Percentiles rank a stretch among this genome's conserved stretches.
These are phyloP conservation scores for Polypterus bichir DNA, from an alignment of 2,113 vertebrate genomes.

Conservation along the genomic window DNA sequence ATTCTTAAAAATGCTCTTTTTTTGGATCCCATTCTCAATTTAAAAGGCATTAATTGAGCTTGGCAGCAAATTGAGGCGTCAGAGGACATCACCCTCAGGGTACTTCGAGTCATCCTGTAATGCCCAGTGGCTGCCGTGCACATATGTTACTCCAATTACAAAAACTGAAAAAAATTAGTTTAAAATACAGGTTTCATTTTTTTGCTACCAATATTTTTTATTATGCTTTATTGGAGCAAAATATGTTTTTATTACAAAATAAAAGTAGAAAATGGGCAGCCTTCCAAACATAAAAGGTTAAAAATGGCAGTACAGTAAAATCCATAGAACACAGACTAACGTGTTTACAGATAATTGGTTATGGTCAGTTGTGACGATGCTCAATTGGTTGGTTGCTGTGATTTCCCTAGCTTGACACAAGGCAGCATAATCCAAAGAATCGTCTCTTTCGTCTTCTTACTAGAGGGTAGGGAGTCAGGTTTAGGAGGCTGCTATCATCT, in stretches of 20 bases:
- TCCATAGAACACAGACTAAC: conserved; percentile 50
- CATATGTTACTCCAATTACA: conserved; percentile 27
- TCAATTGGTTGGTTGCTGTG: conserved; percentile 1
- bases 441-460: conserved; percentile 88
- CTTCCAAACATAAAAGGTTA: conserved; percentile 58
- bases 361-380: conserved; percentile 14
- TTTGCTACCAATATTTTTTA: background rate
- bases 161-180: conserved; percentile 26
- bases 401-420: conserved; percentile 77
- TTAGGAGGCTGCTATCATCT: conserved; percentile 97
- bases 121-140: conserved; percentile 22
- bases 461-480: conserved; percentile 88
- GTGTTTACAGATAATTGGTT: conserved; percentile 42
- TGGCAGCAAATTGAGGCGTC: background rate
- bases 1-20: conserved; percentile 31
- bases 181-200: conserved; percentile 30
- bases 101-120: conserved; percentile 12
- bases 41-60: conserved; percentile 12
- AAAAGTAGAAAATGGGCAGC: conserved; percentile 53
- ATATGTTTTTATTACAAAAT: conserved; percentile 47
- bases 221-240: conserved; percentile 20
- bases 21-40: conserved; percentile 26
- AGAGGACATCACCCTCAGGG: conserved; percentile 26
- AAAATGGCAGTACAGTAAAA: conserved; percentile 47
- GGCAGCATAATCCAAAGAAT: conserved; percentile 93